Conservation (phyloP, 1,140 invertebrate genomes). For the Cecropterus lyciades region DNA sequence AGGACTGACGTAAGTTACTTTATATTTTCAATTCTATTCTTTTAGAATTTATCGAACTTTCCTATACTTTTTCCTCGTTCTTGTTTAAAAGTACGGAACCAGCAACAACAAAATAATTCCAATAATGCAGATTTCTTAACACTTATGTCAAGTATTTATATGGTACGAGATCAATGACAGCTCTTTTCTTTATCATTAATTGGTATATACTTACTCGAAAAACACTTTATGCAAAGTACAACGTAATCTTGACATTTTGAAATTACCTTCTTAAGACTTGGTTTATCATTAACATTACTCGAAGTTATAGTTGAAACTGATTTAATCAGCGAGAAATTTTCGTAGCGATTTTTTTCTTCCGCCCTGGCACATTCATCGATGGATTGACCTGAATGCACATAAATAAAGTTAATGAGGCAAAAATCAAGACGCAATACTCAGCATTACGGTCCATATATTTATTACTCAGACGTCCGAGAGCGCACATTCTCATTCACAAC, state of each 20-base stretch:
- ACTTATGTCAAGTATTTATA: slow-evolving; percentile 1
- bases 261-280: slow-evolving; percentile 42
- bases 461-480: slow-evolving; percentile 16
- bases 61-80: too few species aligned
- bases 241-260: slow-evolving; percentile 40
- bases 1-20: too few species aligned
- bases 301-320: slow-evolving; percentile 53
- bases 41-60: too few species aligned
- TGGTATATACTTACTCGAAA: slow-evolving; percentile 11
- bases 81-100: too few species aligned
- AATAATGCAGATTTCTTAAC: too few species aligned
- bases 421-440: slow-evolving; percentile 54
- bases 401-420: slow-evolving; percentile 70
- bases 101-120: neutral
- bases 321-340: slow-evolving; percentile 66
- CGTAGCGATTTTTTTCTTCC: slow-evolving; percentile 55
- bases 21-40: too few species aligned
- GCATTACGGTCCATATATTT: slow-evolving; percentile 44
- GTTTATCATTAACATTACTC: slow-evolving; percentile 56
- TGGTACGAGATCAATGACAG: slow-evolving; percentile 30
- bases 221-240: slow-evolving; percentile 30
- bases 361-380: slow-evolving; percentile 59
- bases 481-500: slow-evolving; percentile 39
- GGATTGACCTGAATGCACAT: slow-evolving; percentile 59
- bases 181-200: slow-evolving; percentile 30